Conservation (phyloP, 2,888 invertebrate species). For the Octonoba sinensis region DNA sequence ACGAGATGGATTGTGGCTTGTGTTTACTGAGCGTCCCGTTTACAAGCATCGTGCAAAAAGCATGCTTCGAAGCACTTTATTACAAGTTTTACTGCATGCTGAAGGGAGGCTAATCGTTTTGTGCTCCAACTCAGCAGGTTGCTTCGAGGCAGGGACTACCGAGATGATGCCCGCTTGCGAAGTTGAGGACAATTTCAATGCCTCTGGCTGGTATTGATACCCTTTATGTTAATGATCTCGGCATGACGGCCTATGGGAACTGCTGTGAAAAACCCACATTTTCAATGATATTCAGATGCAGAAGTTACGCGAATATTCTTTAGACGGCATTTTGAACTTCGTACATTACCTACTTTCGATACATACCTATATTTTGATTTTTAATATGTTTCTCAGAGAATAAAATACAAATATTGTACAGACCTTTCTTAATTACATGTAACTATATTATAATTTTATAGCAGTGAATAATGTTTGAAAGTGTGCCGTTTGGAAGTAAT, state of each 20-base stretch:
- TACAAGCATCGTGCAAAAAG: constrained; percentile 18
- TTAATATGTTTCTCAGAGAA: no score
- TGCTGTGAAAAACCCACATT: no score
- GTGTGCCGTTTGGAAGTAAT: no score
- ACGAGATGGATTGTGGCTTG: constrained; percentile 12
- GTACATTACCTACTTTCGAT: no score
- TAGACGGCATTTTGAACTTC: no score
- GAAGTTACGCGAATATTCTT: no score
- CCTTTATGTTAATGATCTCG: constrained; percentile 5
- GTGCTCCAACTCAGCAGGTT: background rate
- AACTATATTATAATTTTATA: no score
- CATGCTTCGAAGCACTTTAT: constrained; percentile 28
- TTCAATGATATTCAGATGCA: no score
- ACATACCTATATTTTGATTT: no score
- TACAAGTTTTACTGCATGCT: constrained; percentile 29
- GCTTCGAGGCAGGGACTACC: background rate
- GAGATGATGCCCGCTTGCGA: background rate
- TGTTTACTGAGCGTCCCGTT: constrained; percentile 21
- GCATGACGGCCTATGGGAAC: constrained; percentile 1
- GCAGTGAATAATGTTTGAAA: no score
- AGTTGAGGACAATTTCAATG: constrained; percentile 1
- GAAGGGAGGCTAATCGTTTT: constrained; percentile 35
- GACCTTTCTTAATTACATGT: no score
- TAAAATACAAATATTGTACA: no score
- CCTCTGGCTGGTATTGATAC: background rate